A percentile compares a stretch with the other conserved stretches of the same genome.
phyloP scores from a whole-genome alignment of 2,888 invertebrate species.

The Lamellibrachia columna region DNA sequence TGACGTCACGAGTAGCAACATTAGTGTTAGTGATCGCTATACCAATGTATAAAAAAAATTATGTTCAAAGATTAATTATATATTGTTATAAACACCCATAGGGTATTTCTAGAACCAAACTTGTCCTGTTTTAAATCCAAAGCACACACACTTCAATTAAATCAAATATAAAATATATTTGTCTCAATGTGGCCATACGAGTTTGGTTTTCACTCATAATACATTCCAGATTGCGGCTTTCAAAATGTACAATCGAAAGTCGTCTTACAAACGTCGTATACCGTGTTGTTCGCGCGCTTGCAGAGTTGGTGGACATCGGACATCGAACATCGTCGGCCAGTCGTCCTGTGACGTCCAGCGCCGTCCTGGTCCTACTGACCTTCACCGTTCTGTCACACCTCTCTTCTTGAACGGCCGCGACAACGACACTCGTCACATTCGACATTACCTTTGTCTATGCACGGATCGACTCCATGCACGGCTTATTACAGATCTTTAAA shows the following conservation, averaged over 20 bases:
- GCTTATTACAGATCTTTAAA: background rate
- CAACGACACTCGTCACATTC: background rate
- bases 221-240: background rate
- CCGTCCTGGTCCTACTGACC: background rate
- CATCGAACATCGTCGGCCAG: background rate
- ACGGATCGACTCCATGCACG: background rate
- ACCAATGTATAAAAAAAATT: too few species aligned
- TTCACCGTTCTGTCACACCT: background rate
- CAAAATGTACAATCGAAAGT: background rate
- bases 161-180: too few species aligned
- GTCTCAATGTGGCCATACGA: too few species aligned
- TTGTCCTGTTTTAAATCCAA: too few species aligned
- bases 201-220: background rate
- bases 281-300: background rate
- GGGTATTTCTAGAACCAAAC: too few species aligned
- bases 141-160: too few species aligned
- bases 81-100: too few species aligned
- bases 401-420: background rate
- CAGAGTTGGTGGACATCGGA: background rate
- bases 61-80: too few species aligned
- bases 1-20: too few species aligned
- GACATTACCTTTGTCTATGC: background rate
- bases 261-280: background rate
- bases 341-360: background rate
- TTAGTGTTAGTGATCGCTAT: too few species aligned